Conservation (phyloP, 2,113 vertebrate genomes). For the Xerus inauris region DNA sequence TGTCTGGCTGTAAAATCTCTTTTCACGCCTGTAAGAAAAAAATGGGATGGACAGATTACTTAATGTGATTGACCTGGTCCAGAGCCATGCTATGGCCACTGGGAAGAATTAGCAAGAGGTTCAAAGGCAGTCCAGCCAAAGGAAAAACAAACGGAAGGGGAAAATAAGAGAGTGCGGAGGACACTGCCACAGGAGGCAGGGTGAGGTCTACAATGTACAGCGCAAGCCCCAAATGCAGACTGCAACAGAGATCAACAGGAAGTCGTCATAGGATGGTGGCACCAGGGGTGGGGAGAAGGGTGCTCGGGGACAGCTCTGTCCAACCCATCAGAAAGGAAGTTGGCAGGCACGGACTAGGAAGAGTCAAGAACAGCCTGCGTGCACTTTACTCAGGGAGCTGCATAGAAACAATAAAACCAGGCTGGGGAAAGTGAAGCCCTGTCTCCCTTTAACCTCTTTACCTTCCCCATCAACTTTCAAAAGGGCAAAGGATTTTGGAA, state of each 20-base stretch:
- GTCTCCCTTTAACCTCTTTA: neutral
- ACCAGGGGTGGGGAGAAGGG: rapidly evolving
- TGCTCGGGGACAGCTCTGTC: rapidly evolving
- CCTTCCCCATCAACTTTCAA: neutral
- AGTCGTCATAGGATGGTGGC: rapidly evolving
- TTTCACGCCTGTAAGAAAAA: neutral
- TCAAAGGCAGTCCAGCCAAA: neutral
- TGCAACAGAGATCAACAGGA: neutral
- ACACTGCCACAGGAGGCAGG: rapidly evolving
- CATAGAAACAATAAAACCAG: neutral
- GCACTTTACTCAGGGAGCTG: neutral
- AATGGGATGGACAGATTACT: rapidly evolving
- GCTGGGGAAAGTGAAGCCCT: neutral
- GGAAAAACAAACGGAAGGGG: neutral
- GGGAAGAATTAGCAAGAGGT: neutral
- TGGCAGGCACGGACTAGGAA: rapidly evolving
- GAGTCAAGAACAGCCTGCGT: neutral
- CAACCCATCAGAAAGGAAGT: neutral
- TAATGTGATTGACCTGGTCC: neutral
- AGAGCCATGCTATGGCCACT: neutral
- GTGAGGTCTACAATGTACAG: rapidly evolving
- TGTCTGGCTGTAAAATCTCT: neutral
- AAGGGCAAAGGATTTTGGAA: neutral
- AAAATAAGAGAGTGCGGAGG: rapidly evolving
- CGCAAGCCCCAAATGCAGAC: rapidly evolving